These are phyloP conservation scores for Paracyclopina nana DNA, from an alignment of 1,140 invertebrate species.

Conservation along the genomic window DNA sequence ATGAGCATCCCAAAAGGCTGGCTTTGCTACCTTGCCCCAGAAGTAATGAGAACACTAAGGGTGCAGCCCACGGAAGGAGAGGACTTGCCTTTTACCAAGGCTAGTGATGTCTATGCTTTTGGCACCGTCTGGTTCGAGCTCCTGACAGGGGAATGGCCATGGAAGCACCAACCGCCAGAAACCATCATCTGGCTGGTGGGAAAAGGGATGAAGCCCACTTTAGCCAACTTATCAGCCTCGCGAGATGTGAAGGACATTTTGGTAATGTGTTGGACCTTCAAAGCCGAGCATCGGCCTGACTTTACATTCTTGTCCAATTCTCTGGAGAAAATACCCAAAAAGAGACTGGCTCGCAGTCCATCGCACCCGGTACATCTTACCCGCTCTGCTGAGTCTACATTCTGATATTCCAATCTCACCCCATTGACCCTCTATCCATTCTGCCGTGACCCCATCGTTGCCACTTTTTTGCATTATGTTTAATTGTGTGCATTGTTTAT, in stretches of 20 bases:
- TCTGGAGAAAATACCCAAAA: constrained; percentile 74
- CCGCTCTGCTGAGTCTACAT: constrained; percentile 73
- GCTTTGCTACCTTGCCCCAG: constrained; percentile 92
- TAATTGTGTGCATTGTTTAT: too few species aligned
- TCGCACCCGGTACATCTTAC: constrained; percentile 89
- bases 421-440: too few species aligned
- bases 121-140: constrained; percentile 98
- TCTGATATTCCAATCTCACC: constrained; percentile 30
- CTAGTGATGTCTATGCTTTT: constrained; percentile 91
- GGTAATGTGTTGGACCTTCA: constrained; percentile 87
- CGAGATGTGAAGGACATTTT: constrained; percentile 95
- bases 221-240: constrained; percentile 80
- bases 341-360: constrained; percentile 80
- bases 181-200: constrained; percentile 95
- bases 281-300: constrained; percentile 58
- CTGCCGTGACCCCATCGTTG: too few species aligned
- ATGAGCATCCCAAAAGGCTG: constrained; percentile 86
- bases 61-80: constrained; percentile 47
- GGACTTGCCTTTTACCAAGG: constrained; percentile 71
- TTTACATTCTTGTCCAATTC: constrained; percentile 63
- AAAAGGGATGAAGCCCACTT: constrained; percentile 81
- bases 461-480: too few species aligned
- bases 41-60: constrained; percentile 61
- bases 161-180: constrained; percentile 74
- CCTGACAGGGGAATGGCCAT: constrained; percentile 87